Evolutionary conservation across 2,888 invertebrate species (phyloP).

Genomic region (Gymnocheta viridis): DNA sequence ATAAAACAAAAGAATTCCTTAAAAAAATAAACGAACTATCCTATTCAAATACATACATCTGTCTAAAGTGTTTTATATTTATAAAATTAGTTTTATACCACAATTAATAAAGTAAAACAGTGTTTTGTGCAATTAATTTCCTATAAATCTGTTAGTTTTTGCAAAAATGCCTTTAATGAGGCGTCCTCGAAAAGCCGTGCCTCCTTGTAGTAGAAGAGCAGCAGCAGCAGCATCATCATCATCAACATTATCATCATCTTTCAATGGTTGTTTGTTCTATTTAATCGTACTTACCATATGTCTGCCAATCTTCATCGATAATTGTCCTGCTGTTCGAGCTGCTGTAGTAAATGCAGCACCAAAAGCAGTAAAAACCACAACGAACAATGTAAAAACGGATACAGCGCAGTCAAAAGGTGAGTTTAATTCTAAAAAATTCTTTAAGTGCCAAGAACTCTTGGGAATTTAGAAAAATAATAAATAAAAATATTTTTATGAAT

Average conservation of each 20-base stretch:
- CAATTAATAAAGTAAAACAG: not conserved
- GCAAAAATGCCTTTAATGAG: slow-evolving; percentile 64
- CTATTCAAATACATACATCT: not conserved
- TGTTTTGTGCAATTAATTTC: not conserved
- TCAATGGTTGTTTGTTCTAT: slow-evolving; percentile 51
- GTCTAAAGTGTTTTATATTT: slow-evolving; percentile 1
- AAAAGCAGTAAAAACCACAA: slow-evolving; percentile 48
- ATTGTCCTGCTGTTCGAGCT: slow-evolving; percentile 58
- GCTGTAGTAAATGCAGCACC: slow-evolving; percentile 45
- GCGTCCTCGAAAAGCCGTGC: slow-evolving; percentile 38
- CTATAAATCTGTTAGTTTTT: not conserved
- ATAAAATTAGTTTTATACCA: not conserved
- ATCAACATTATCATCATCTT: slow-evolving; percentile 38
- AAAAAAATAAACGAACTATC: not conserved
- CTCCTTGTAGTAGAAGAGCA: slow-evolving; percentile 34
- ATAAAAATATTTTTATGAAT: not conserved
- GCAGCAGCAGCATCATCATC: slow-evolving; percentile 68
- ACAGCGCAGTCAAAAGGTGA: slow-evolving; percentile 69
- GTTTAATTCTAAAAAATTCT: slow-evolving; percentile 34
- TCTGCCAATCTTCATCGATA: slow-evolving; percentile 50
- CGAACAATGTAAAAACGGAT: slow-evolving; percentile 72
- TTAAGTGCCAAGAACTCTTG: slow-evolving; percentile 3
- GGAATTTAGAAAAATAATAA: slow-evolving; percentile 17
- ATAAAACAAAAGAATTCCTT: not conserved
- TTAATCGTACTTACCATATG: slow-evolving; percentile 62